These are phyloP conservation scores for Apodemus agrarius DNA, from an alignment of 2,797 vertebrate genomes.

Conservation along the genomic window DNA sequence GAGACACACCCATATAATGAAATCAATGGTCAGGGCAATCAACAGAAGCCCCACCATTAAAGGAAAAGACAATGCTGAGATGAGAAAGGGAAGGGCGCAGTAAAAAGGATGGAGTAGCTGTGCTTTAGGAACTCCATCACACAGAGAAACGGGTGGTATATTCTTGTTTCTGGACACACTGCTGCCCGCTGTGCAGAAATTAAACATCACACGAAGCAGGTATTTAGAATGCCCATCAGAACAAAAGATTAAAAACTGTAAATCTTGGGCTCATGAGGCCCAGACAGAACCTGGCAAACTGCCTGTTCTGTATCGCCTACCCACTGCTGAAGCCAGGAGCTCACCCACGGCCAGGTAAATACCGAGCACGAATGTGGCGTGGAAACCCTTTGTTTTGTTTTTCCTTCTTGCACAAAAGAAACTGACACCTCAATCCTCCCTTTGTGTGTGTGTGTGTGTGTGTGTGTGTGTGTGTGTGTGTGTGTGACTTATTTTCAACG, in stretches of 20 bases:
- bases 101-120: constrained; percentile 22
- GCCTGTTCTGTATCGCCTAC: constrained; percentile 66
- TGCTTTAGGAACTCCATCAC: constrained; percentile 72
- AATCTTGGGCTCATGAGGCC: constrained; percentile 78
- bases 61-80: background rate
- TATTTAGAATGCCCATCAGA: constrained; percentile 83
- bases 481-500: constrained; percentile 45
- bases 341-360: constrained; percentile 25
- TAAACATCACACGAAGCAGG: constrained; percentile 81
- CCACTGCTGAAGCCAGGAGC: constrained; percentile 64
- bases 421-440: constrained; percentile 49
- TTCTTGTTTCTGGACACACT: constrained; percentile 74
- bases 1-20: background rate
- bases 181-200: constrained; percentile 81
- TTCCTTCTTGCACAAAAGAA: constrained; percentile 29
- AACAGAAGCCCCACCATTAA: background rate
- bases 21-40: background rate
- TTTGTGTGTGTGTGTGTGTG: no score
- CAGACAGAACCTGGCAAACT: constrained; percentile 72
- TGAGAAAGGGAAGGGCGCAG: background rate
- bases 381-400: constrained; percentile 44
- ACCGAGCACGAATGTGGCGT: background rate
- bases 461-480: no score
- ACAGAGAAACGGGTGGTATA: constrained; percentile 60
- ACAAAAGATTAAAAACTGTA: constrained; percentile 84